Percentiles rank a stretch among this genome's conserved stretches.
Evolutionary conservation across 2,888 invertebrate genomes (phyloP).

Genomic region (Folsomia candida): DNA sequence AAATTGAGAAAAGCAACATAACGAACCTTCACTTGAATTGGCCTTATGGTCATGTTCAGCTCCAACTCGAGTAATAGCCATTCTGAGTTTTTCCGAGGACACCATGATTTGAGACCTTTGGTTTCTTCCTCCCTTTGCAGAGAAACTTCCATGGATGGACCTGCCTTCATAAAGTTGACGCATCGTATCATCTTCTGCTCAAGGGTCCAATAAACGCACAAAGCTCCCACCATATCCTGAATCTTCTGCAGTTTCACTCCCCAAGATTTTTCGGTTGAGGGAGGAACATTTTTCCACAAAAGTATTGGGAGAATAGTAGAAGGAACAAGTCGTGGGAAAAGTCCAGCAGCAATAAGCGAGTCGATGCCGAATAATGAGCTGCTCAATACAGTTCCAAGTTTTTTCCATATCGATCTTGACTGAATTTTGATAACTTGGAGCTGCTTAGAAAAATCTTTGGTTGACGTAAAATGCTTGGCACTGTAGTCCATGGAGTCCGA

Average conservation of each 20-base stretch:
- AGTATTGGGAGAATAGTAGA: slow-evolving; percentile 8
- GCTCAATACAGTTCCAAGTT: slow-evolving; percentile 1
- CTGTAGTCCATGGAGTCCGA: not conserved
- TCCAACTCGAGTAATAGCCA: slow-evolving; percentile 44
- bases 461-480: not conserved
- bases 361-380: not conserved
- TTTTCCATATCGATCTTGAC: not conserved
- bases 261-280: no score
- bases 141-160: not conserved
- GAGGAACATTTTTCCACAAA: not conserved
- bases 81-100: slow-evolving; percentile 22
- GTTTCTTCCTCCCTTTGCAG: slow-evolving; percentile 22
- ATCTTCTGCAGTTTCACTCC: not conserved
- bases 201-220: slow-evolving; percentile 21
- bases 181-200: slow-evolving; percentile 21
- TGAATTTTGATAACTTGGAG: not conserved
- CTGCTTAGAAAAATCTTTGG: not conserved
- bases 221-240: not conserved
- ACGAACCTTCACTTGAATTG: slow-evolving; percentile 37
- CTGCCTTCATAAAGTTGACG: not conserved
- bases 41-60: slow-evolving; percentile 38
- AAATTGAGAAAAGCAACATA: no score
- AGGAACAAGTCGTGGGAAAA: slow-evolving; percentile 25
- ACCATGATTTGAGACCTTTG: slow-evolving; percentile 22
- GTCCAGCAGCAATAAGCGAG: slow-evolving; percentile 11